phyloP scores from a whole-genome alignment of 2,888 invertebrate species.

The Tetheella fluctuosa region DNA sequence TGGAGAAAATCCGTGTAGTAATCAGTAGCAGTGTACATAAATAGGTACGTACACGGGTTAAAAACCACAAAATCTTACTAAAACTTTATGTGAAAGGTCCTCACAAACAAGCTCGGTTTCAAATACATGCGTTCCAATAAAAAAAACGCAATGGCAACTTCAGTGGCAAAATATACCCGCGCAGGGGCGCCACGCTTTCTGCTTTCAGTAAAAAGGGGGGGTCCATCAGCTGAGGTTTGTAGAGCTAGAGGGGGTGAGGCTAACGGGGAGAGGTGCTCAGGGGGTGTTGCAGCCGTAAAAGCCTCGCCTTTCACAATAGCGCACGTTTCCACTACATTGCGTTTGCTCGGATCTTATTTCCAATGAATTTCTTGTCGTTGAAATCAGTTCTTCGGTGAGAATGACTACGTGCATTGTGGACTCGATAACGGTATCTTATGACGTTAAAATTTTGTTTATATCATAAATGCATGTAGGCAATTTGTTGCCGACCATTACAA shows the following conservation, averaged over 20 bases:
- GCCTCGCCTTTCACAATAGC: slow-evolving; percentile 62
- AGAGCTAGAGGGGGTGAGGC: slow-evolving; percentile 28
- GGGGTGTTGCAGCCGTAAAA: slow-evolving; percentile 50
- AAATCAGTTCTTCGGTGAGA: slow-evolving; percentile 45
- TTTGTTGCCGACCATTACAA: too few relatives aligned
- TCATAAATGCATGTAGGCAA: too few relatives aligned
- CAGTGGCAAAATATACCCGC: slow-evolving; percentile 25
- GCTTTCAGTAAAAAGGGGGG: slow-evolving; percentile 15
- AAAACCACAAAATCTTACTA: too few relatives aligned
- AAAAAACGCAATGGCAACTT: slow-evolving; percentile 25
- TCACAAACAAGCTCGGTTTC: not conserved
- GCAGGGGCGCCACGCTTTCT: slow-evolving; percentile 48
- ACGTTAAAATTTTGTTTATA: too few relatives aligned
- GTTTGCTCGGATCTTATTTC: slow-evolving; percentile 62
- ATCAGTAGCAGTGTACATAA: too few relatives aligned
- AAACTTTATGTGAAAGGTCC: not conserved
- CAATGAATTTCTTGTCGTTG: slow-evolving; percentile 62
- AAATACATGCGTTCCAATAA: not conserved
- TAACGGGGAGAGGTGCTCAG: slow-evolving; percentile 16
- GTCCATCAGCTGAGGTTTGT: slow-evolving; percentile 18
- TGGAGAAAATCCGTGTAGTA: too few relatives aligned
- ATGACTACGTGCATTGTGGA: not conserved
- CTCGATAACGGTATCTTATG: not conserved
- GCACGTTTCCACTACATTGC: slow-evolving; percentile 72
- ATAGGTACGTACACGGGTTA: too few relatives aligned